Evolutionary conservation across 2,888 invertebrate genomes (phyloP), one percentile per base, ranked within the genome.

Genomic region (Pseudanteris insignis): DNA sequence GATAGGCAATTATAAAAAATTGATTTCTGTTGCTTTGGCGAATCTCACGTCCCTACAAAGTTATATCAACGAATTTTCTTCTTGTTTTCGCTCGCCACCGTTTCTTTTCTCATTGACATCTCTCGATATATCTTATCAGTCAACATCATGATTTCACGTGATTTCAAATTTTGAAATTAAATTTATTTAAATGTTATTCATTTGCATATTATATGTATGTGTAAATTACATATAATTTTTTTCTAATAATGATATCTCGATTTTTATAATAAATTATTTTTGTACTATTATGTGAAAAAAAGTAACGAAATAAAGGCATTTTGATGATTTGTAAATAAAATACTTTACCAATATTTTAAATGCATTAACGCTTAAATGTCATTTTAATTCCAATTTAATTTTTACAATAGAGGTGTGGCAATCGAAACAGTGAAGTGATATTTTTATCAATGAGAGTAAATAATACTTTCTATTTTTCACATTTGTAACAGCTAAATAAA

Each of bases 131-230:
- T 55, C 41, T 55, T 24, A 32, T 13, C 34, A 26, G 46, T 58
- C 40, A 21, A 50, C 50, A 43, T 58, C 14, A 48, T 9, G 28
- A 50, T 58, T 58, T 29, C 58, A 58, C 58, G 58, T 58, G 58
- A 58, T 58, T 50, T 58, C 44, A 28, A 34, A 14, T 46, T 40
- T 55, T 18, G 36, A n/a, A 4, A 26, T 26, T 18, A 18, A 18
- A 18, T 18, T 18, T 18, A 18, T 18, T 18, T 6, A 18, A 3
- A 18, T 18, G 18, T 18, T 18, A 18, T n/a, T n/a, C n/a, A n/a
- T n/a, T n/a, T n/a, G n/a, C n/a, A n/a, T n/a, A n/a, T n/a, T n/a
- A n/a, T n/a, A n/a, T n/a, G n/a, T n/a, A n/a, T n/a, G n/a, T n/a
- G n/a, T n/a, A n/a, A n/a, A n/a, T n/a, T n/a, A n/a, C n/a, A n/a